Conservation (phyloP, 2,797 vertebrate genomes). For the Hozukius guyotensis region DNA sequence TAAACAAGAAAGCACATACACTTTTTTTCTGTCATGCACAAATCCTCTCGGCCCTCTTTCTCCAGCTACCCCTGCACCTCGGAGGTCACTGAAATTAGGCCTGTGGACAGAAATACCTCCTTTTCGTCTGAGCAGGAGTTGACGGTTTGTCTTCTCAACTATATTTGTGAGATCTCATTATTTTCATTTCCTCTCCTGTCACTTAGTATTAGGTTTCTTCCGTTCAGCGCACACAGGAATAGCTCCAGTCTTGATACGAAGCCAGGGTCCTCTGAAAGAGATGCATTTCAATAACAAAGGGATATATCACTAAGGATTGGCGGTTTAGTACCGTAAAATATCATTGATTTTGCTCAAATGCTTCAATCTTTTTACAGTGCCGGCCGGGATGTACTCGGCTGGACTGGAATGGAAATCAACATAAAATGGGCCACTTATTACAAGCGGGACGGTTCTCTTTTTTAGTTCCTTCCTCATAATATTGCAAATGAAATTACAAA, state of each 20-base stretch:
- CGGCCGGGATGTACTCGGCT: slow-evolving; percentile 43
- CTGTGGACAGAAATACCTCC: slow-evolving; percentile 61
- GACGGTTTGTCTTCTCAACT: slow-evolving; percentile 60
- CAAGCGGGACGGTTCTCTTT: slow-evolving; percentile 39
- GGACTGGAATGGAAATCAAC: slow-evolving; percentile 64
- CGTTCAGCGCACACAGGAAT: slow-evolving; percentile 63
- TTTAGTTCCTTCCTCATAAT: slow-evolving; percentile 60
- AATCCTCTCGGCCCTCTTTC: neutral
- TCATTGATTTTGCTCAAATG: slow-evolving; percentile 72
- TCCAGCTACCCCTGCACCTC: slow-evolving; percentile 2
- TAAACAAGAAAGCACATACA: neutral
- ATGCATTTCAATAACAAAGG: slow-evolving; percentile 75
- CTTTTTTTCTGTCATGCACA: slow-evolving; percentile 10
- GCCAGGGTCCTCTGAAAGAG: slow-evolving; percentile 64
- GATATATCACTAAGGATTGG: slow-evolving; percentile 65
- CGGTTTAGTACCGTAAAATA: slow-evolving; percentile 70
- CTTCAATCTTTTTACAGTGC: slow-evolving; percentile 61
- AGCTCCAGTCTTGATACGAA: slow-evolving; percentile 62
- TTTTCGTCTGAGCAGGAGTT: slow-evolving; percentile 42
- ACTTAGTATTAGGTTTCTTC: slow-evolving; percentile 76
- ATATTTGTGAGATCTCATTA: slow-evolving; percentile 79
- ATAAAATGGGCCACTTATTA: slow-evolving; percentile 67
- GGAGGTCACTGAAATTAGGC: slow-evolving; percentile 62
- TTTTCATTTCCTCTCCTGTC: slow-evolving; percentile 79
- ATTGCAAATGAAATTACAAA: slow-evolving; percentile 76